phyloP scores from a whole-genome alignment of 2,888 invertebrate genomes.

The Petrophora chlorosata region DNA sequence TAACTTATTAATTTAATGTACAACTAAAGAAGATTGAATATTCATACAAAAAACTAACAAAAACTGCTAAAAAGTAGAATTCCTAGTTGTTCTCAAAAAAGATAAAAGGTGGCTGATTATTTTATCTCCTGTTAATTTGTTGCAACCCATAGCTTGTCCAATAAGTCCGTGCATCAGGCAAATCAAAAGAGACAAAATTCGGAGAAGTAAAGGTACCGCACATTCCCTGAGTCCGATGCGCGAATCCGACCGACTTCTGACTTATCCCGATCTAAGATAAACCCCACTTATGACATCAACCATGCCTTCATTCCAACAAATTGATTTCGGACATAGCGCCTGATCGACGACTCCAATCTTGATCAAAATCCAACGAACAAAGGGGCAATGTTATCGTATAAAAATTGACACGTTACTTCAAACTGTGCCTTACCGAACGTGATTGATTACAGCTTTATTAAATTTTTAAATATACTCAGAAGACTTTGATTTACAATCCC shows the following conservation, averaged over 20 bases:
- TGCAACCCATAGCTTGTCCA: too few relatives aligned
- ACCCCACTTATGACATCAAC: conserved; percentile 75
- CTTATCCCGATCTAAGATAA: conserved; percentile 69
- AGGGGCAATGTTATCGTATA: conserved; percentile 57
- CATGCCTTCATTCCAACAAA: conserved; percentile 78
- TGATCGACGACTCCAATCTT: conserved; percentile 56
- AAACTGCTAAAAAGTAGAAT: too few relatives aligned
- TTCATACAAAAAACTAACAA: too few relatives aligned
- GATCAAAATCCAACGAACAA: conserved; percentile 42
- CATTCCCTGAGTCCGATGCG: conserved; percentile 65
- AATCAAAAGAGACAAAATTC: conserved; percentile 61
- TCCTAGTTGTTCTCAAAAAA: too few relatives aligned
- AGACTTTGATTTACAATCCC: conserved; percentile 46
- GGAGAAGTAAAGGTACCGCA: conserved; percentile 57
- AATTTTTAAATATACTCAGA: conserved; percentile 29
- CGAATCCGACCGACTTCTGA: conserved; percentile 71
- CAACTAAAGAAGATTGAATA: conserved; percentile 15
- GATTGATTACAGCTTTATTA: conserved; percentile 51
- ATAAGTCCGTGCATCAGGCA: conserved; percentile 51
- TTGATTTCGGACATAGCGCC: conserved; percentile 69
- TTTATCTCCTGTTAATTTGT: too few relatives aligned
- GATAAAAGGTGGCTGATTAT: too few relatives aligned
- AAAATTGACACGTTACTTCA: conserved; percentile 63
- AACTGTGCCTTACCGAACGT: conserved; percentile 52
- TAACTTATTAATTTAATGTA: conserved; percentile 31